phyloP scores from a whole-genome alignment of 2,888 invertebrate species.

The Cloeon dipterum region DNA sequence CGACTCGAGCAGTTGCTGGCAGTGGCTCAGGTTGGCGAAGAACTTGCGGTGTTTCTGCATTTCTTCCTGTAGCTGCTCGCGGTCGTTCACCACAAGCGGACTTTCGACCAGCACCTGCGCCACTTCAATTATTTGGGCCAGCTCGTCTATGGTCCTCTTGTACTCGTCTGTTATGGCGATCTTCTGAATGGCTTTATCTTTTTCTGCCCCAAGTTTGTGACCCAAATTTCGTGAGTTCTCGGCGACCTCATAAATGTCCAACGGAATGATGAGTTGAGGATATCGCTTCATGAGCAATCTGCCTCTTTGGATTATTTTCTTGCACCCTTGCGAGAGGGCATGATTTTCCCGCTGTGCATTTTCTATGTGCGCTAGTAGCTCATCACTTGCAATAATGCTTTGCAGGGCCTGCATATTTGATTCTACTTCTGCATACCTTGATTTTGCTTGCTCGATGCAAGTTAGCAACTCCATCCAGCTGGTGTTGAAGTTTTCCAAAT shows the following conservation, averaged over 20 bases:
- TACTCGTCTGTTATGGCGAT: constrained; percentile 64
- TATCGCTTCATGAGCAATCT: constrained; percentile 39
- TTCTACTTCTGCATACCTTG: too few relatives aligned
- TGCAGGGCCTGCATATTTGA: too few relatives aligned
- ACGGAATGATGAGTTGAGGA: constrained; percentile 42
- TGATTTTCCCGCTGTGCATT: too few relatives aligned
- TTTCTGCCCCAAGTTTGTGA: constrained; percentile 40
- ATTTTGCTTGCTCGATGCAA: too few relatives aligned
- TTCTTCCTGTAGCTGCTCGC: constrained; percentile 67
- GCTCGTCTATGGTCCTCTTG: constrained; percentile 67
- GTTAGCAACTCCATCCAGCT: too few relatives aligned
- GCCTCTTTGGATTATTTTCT: constrained; percentile 18
- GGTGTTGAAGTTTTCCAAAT: too few relatives aligned
- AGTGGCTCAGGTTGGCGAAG: constrained; percentile 71
- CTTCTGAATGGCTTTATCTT: constrained; percentile 51
- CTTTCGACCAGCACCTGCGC: constrained; percentile 61
- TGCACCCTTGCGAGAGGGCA: too few relatives aligned
- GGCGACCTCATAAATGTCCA: constrained; percentile 36
- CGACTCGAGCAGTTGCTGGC: constrained; percentile 61
- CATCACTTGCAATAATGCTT: too few relatives aligned
- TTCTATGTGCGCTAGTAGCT: too few relatives aligned
- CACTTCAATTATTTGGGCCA: constrained; percentile 61
- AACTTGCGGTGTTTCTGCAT: constrained; percentile 76
- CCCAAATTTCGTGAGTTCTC: constrained; percentile 41
- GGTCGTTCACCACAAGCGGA: constrained; percentile 45